phyloP scores from a whole-genome alignment of 2,797 vertebrate species.

The Spinus pinus region DNA sequence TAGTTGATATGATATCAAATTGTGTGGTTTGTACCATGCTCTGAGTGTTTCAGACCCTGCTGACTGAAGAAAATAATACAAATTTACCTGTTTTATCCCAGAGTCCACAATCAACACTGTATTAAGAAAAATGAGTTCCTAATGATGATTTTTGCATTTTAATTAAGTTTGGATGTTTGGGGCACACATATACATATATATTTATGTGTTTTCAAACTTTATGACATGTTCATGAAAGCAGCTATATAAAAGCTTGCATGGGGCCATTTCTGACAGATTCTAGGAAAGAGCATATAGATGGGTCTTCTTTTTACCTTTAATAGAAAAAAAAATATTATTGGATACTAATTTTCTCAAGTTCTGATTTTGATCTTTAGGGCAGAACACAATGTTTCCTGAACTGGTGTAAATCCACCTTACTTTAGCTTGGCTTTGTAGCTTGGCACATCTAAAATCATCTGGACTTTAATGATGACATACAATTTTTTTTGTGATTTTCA shows the following conservation, averaged over 20 bases:
- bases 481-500: background rate
- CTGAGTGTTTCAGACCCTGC: slow-evolving; percentile 34
- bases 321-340: background rate
- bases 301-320: background rate
- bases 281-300: background rate
- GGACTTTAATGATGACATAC: background rate
- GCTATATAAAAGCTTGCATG: background rate
- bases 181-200: slow-evolving; percentile 22
- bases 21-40: background rate
- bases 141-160: slow-evolving; percentile 52
- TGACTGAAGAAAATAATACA: slow-evolving; percentile 37
- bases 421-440: background rate
- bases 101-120: background rate
- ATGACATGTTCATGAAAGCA: background rate
- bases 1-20: background rate
- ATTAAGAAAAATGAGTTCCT: slow-evolving; percentile 44
- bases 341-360: background rate
- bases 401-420: background rate
- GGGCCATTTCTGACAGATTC: slow-evolving; percentile 17
- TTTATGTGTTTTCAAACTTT: slow-evolving; percentile 50
- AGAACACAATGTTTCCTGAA: background rate
- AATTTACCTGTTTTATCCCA: background rate
- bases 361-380: background rate
- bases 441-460: background rate
- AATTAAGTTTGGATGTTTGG: slow-evolving; percentile 55